phyloP scores from a whole-genome alignment of 2,113 vertebrate genomes.

The Datnioides undecimradiatus region DNA sequence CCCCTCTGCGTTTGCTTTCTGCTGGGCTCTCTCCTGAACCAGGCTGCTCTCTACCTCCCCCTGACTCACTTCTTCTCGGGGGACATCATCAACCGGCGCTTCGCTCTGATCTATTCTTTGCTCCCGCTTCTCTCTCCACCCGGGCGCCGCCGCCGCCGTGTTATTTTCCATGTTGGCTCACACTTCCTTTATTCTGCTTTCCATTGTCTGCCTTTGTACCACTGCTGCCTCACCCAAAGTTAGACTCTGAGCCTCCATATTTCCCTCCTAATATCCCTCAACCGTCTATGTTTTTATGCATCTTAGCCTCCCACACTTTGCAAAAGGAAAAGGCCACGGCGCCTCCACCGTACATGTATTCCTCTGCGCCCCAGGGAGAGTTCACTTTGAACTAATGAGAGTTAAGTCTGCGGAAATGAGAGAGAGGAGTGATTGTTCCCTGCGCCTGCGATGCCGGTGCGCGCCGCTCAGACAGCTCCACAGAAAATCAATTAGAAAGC shows the following conservation, averaged over 20 bases:
- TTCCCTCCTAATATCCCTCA: no score
- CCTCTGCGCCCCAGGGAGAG: neutral
- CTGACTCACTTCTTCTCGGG: conserved; percentile 8
- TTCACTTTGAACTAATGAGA: conserved; percentile 19
- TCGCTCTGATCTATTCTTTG: conserved; percentile 17
- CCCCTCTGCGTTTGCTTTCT: neutral
- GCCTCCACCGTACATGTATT: conserved; percentile 6
- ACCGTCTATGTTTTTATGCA: neutral
- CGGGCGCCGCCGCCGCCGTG: neutral
- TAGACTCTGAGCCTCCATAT: neutral
- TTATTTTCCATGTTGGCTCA: neutral
- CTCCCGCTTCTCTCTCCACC: neutral
- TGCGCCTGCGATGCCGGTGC: neutral
- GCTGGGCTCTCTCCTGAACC: neutral
- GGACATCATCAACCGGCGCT: conserved; percentile 15
- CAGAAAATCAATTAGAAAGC: conserved; percentile 34
- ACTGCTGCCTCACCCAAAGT: neutral
- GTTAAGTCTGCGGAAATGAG: conserved; percentile 17
- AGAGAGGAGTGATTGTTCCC: conserved; percentile 10
- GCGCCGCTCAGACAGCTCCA: neutral
- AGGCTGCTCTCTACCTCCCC: neutral
- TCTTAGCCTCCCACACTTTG: neutral
- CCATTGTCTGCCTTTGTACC: neutral
- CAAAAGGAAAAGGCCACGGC: neutral
- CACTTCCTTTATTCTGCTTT: neutral